Percentiles rank a stretch among this genome's conserved stretches.
Evolutionary conservation across 2,797 vertebrate species (phyloP).

Genomic region (Halcyon leucocephala): DNA sequence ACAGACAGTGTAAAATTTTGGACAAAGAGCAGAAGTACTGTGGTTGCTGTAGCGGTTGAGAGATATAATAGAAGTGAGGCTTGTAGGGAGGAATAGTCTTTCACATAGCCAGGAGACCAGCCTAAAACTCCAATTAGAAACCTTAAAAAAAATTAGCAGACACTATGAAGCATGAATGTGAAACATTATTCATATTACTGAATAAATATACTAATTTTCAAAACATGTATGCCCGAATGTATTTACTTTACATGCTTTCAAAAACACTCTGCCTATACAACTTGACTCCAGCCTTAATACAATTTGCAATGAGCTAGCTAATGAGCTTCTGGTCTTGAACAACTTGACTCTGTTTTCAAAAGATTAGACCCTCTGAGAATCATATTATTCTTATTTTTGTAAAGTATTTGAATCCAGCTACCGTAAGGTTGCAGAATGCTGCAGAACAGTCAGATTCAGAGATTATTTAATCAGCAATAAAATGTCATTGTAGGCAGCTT

Average conservation of each 20-base stretch:
- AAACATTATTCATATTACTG: not conserved
- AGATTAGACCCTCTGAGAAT: conserved; percentile 50
- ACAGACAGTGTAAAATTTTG: not conserved
- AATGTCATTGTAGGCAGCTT: conserved; percentile 52
- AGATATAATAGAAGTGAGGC: not conserved
- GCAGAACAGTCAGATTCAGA: conserved; percentile 54
- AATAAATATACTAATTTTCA: not conserved
- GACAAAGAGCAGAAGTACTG: not conserved
- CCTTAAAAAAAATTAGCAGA: not conserved
- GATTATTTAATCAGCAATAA: conserved; percentile 72
- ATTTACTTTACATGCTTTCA: conserved; percentile 5
- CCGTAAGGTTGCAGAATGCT: conserved; percentile 38
- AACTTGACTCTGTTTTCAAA: conserved; percentile 69
- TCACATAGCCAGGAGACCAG: not conserved
- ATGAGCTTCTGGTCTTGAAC: conserved; percentile 68
- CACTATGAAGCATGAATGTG: not conserved
- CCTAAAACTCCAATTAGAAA: not conserved
- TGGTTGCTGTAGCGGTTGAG: not conserved
- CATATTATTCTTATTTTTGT: conserved; percentile 21
- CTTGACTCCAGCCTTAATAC: not conserved
- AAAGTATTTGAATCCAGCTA: conserved; percentile 46
- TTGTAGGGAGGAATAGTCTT: not conserved
- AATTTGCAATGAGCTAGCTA: conserved; percentile 7
- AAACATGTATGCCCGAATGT: not conserved
- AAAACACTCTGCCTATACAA: not conserved